phyloP scores from a whole-genome alignment of 2,113 vertebrate species.

The Alectura lathami region DNA sequence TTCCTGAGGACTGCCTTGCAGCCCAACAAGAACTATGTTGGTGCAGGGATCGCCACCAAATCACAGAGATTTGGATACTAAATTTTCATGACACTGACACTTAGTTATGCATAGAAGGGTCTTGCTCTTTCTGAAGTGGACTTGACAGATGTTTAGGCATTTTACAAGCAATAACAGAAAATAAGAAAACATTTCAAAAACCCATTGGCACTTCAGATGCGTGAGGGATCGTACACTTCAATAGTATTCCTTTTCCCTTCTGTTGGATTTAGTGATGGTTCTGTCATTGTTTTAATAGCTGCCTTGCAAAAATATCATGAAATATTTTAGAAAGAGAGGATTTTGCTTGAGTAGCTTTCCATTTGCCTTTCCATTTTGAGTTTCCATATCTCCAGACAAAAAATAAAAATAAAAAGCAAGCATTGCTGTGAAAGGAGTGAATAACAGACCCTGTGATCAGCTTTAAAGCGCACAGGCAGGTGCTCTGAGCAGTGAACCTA shows the following conservation, averaged over 20 bases:
- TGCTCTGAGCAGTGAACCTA: not conserved
- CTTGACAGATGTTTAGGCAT: not conserved
- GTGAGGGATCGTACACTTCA: not conserved
- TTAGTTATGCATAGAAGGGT: not conserved
- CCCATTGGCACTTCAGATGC: not conserved
- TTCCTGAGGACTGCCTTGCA: not conserved
- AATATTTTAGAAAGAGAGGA: not conserved
- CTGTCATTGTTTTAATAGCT: not conserved
- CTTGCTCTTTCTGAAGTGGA: not conserved
- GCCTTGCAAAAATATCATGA: not conserved
- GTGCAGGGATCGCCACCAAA: not conserved
- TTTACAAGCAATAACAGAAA: not conserved
- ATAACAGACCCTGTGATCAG: not conserved
- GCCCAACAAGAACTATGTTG: rapidly evolving
- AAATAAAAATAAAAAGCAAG: too few relatives aligned
- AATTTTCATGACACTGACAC: not conserved
- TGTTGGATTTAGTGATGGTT: not conserved
- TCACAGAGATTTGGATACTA: not conserved
- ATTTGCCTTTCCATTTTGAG: not conserved
- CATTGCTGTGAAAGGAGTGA: not conserved
- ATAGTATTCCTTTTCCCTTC: not conserved
- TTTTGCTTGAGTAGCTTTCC: not conserved
- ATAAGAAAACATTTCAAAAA: not conserved
- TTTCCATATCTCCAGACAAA: not conserved
- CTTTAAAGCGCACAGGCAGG: not conserved